Conservation (phyloP, 92 coral and sea anemone species). For the Epizoanthus ramosus region DNA sequence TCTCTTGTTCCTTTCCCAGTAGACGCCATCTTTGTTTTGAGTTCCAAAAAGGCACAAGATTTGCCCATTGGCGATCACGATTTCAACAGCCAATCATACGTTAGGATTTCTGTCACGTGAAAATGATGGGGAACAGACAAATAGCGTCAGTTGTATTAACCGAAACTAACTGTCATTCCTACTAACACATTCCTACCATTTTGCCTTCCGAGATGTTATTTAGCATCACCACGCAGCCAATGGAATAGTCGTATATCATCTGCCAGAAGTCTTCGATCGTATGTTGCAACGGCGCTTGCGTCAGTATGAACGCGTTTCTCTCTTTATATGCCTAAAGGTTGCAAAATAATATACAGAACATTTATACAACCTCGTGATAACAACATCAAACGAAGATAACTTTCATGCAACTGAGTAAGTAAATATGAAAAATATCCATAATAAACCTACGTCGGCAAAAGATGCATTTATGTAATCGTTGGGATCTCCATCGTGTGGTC, state of each 20-base stretch:
- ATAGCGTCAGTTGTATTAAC: too few relatives aligned
- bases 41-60: too few relatives aligned
- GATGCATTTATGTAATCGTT: conserved; percentile 71
- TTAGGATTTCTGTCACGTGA: too few relatives aligned
- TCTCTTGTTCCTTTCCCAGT: too few relatives aligned
- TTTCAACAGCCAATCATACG: too few relatives aligned
- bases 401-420: too few relatives aligned
- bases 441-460: conserved; percentile 67
- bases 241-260: conserved; percentile 57
- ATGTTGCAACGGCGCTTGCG: conserved; percentile 79
- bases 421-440: too few relatives aligned
- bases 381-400: too few relatives aligned
- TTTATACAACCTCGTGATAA: too few relatives aligned
- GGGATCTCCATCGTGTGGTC: conserved; percentile 15
- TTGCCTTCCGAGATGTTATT: conserved; percentile 55
- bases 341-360: background rate
- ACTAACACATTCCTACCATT: conserved; percentile 36
- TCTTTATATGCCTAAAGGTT: conserved; percentile 56
- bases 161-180: background rate
- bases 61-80: too few relatives aligned
- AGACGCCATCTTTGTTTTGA: too few relatives aligned
- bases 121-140: too few relatives aligned
- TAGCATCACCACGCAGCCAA: conserved; percentile 79
- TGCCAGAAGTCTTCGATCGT: conserved; percentile 78
- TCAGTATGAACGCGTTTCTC: conserved; percentile 66